Base-by-base conservation (phyloP, 37 sponge, comb jelly and placozoan species). In the Ianthella basta region DNA sequence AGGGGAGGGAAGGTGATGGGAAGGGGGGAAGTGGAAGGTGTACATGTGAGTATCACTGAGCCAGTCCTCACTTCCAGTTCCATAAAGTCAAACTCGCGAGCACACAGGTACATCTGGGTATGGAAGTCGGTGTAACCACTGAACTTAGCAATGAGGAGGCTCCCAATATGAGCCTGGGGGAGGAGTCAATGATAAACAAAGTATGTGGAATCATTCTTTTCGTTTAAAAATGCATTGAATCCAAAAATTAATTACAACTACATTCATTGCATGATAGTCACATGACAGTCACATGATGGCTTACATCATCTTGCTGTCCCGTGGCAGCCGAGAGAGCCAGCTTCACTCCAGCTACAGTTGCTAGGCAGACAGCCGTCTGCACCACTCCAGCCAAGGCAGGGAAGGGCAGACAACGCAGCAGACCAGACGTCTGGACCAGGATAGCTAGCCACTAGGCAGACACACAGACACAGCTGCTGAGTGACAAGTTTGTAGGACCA, bases 81-180 rank as follows among this genome's bases (percentile, higher is more conserved):
- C 59, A 72, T 83, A 77, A 95, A 95, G 88, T 93, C 96, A 88
- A 98, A 98, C 82, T 96, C 96, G 1, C 85, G 74, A 54, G 98
- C 83, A 85, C 98, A 98, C 1, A 87, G 84, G 79, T 98, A 98
- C 66, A 98, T 90, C 72, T 90, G 91, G 18, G 98, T 95, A 87
- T 98, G 92, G 82, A 98, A 98, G 84, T 98, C 96, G 36, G 72
- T 55, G 89, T 93, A 95, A 19, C 81, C 85, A 30, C 93, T 88
- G 60, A 98, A 93, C 87, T 98, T 98, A 38, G 98, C 86, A 61
- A 72, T 40, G 12, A 98, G 89, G 38, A 98, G 69, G 70, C 90
- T 79, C 36, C 85, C 85, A 32, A 98, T 98, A 72, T 98, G 98
- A 13, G 83, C 84, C 92, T 92, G 50, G 16, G 55, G 59, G 57